Conservation (phyloP, 2,113 vertebrate genomes). For the Polypterus bichir region DNA sequence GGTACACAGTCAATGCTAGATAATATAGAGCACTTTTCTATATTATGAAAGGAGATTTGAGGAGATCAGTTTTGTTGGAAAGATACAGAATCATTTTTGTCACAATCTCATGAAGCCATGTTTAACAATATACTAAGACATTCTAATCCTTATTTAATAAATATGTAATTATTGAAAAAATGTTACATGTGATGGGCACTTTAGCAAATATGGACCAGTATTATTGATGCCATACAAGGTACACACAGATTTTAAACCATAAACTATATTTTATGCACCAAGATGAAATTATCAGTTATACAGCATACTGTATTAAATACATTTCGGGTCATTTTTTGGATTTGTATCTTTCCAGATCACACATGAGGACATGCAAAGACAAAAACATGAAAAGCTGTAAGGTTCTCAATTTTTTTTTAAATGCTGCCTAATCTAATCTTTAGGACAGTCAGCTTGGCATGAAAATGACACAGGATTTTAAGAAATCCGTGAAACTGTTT, state of each 20-base stretch:
- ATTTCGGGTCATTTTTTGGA: conserved; percentile 11
- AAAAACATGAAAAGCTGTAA: conserved; percentile 61
- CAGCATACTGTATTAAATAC: too few species aligned
- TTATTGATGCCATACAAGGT: too few species aligned
- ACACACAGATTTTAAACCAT: too few species aligned
- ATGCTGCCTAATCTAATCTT: conserved; percentile 73
- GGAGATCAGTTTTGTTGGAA: conserved; percentile 37
- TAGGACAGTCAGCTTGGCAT: conserved; percentile 84
- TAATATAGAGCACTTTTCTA: conserved; percentile 40
- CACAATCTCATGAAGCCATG: background rate
- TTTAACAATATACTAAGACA: too few species aligned
- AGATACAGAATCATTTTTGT: conserved; percentile 62
- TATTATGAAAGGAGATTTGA: conserved; percentile 35
- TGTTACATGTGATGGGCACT: too few species aligned
- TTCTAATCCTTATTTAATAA: too few species aligned
- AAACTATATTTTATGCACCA: too few species aligned
- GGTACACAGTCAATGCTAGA: conserved; percentile 16
- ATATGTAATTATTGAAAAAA: too few species aligned
- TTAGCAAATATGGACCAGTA: too few species aligned
- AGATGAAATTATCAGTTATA: too few species aligned
- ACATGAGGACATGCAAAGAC: conserved; percentile 87
- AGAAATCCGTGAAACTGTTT: conserved; percentile 2
- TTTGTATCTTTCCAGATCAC: conserved; percentile 82
- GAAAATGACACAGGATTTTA: conserved; percentile 62
- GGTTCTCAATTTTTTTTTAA: conserved; percentile 57